Base-by-base conservation (phyloP, 2,113 vertebrate genomes). In the Atherinomorus stipes region DNA sequence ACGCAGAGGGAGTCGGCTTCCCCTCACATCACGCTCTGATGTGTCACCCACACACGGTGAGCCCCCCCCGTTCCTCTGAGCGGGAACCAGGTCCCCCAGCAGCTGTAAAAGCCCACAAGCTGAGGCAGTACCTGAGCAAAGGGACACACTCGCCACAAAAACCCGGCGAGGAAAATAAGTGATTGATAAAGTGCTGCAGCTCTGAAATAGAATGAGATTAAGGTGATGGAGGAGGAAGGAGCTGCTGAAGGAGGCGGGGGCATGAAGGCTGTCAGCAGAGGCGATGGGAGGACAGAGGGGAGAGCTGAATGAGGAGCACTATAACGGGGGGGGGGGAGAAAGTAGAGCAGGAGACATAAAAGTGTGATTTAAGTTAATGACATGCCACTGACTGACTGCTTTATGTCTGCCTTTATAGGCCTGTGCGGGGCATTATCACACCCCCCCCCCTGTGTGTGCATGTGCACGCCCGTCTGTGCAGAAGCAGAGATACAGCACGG, bases 331-430 rank as follows among this genome's bases (percentile, higher is more conserved):
- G n/a, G n/a, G n/a, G n/a, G n/a, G n/a, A n/a, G 80, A 77, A 85
- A 85, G 73, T 74, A 64, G 74, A 74, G 74, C 21, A 26, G 67
- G 68, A 79, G 83, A 86, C 87, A 92, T 89, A 88, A 91, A 91
- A 92, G 80, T 85, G 88, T 91, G 91, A 92, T 92, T 91, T 91
- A 91, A 90, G 88, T 85, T 91, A 85, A 91, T 89, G 87, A 84
- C 83, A 77, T 90, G 89, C 88, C 89, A 90, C 80, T 78, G 76
- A 81, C 76, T 78, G 88, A 85, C 79, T 90, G 70, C 84, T 91
- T 91, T 92, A 89, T 88, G 87, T 78, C 64, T 19, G 82, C 54
- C 80, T 81, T 88, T 89, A 90, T 88, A 74, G 87, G 71, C 64
- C 78, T 69, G 82, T 80, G 83, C 65, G 62, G 73, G 75, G 86